These are phyloP conservation scores for Pomatostomus ruficeps DNA, from an alignment of 2,113 vertebrate species.

Conservation along the genomic window DNA sequence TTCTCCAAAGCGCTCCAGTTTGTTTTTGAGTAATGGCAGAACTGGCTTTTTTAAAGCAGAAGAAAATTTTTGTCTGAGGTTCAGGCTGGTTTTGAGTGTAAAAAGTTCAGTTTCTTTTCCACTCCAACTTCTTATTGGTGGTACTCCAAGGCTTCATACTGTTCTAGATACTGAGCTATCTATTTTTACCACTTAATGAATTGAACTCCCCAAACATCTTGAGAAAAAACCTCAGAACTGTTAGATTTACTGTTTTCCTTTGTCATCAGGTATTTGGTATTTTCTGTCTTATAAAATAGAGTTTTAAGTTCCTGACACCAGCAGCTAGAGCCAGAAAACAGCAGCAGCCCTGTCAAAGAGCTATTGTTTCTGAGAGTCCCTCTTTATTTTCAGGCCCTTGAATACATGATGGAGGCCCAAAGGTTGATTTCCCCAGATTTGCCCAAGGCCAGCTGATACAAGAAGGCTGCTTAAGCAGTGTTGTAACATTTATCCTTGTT, in stretches of 20 bases:
- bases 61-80: neutral
- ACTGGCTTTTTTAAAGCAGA: neutral
- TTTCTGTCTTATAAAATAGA: neutral
- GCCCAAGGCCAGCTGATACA: neutral
- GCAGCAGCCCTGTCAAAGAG: neutral
- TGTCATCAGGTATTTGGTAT: constrained; percentile 1
- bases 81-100: neutral
- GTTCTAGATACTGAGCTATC: neutral
- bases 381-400: neutral
- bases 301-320: neutral
- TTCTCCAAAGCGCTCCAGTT: neutral
- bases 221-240: neutral
- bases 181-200: neutral
- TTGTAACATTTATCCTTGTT: neutral
- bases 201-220: neutral
- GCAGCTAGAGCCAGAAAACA: neutral
- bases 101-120: neutral
- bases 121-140: neutral
- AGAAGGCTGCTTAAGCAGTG: neutral
- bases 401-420: neutral
- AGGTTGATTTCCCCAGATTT: neutral
- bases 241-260: neutral
- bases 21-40: neutral
- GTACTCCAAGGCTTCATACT: neutral
- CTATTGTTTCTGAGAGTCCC: neutral